Conservation (phyloP, 1,140 invertebrate species). For the Eriosoma lanigerum region DNA sequence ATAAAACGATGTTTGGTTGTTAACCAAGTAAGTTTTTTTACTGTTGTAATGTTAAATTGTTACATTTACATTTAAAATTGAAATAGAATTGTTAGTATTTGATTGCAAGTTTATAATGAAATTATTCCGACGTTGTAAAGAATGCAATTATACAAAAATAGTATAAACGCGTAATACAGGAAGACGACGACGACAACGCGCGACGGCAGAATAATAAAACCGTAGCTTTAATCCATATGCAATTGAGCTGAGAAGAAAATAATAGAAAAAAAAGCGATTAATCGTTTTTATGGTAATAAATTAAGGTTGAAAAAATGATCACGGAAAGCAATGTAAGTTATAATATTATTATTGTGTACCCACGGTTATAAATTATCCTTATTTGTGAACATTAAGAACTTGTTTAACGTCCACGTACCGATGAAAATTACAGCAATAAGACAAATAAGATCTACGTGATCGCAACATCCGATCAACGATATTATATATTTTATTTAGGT, state of each 20-base stretch:
- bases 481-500: too few species aligned
- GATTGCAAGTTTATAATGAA: too few species aligned
- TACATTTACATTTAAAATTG: too few species aligned
- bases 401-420: conserved; percentile 11
- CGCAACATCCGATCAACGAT: conserved; percentile 1
- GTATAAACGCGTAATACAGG: too few species aligned
- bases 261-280: not conserved
- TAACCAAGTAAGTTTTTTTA: too few species aligned
- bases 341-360: too few species aligned
- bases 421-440: conserved; percentile 18
- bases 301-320: conserved; percentile 16
- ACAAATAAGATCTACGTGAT: conserved; percentile 47
- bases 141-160: not conserved
- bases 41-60: too few species aligned
- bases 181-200: too few species aligned
- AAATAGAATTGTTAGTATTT: too few species aligned
- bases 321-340: not conserved
- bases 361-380: conserved; percentile 31
- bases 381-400: conserved; percentile 35
- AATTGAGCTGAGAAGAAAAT: too few species aligned
- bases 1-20: too few species aligned
- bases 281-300: not conserved
- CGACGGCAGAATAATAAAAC: not conserved
- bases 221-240: not conserved
- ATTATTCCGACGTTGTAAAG: too few species aligned